Percentiles rank a stretch among this genome's conserved stretches.
Conservation (phyloP, 2,888 invertebrate genomes). For the Ophonus ardosiacus region DNA sequence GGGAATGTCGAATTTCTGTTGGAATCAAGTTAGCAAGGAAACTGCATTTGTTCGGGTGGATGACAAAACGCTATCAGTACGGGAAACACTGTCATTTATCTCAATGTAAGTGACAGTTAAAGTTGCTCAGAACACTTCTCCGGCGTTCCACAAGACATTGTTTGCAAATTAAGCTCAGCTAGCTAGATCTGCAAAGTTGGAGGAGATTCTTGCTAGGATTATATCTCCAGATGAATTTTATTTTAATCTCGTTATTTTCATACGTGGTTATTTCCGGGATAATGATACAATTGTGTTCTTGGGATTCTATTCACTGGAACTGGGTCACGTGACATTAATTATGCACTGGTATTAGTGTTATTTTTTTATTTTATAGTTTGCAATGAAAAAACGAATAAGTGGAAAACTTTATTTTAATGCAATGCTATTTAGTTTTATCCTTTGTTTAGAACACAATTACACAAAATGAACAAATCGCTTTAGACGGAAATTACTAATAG, state of each 20-base stretch:
- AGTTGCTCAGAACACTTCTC: slow-evolving; percentile 60
- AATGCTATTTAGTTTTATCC: neutral
- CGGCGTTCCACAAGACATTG: slow-evolving; percentile 62
- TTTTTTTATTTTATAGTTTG: slow-evolving; percentile 9
- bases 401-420: neutral
- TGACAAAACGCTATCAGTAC: slow-evolving; percentile 62
- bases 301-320: slow-evolving; percentile 11
- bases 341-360: neutral
- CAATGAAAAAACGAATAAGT: neutral
- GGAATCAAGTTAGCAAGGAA: slow-evolving; percentile 39
- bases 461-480: neutral
- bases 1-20: slow-evolving; percentile 36
- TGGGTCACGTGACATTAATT: slow-evolving; percentile 28
- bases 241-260: slow-evolving; percentile 53
- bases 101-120: slow-evolving; percentile 60
- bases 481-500: too few species aligned
- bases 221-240: slow-evolving; percentile 37
- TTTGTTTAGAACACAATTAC: neutral
- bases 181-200: slow-evolving; percentile 39
- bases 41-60: slow-evolving; percentile 47
- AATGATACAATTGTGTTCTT: slow-evolving; percentile 27
- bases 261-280: slow-evolving; percentile 31
- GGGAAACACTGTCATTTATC: slow-evolving; percentile 61
- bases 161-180: slow-evolving; percentile 57
- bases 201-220: slow-evolving; percentile 14